Evolutionary conservation across 2,888 invertebrate species (phyloP).

Genomic region (Epinotia bilunana): DNA sequence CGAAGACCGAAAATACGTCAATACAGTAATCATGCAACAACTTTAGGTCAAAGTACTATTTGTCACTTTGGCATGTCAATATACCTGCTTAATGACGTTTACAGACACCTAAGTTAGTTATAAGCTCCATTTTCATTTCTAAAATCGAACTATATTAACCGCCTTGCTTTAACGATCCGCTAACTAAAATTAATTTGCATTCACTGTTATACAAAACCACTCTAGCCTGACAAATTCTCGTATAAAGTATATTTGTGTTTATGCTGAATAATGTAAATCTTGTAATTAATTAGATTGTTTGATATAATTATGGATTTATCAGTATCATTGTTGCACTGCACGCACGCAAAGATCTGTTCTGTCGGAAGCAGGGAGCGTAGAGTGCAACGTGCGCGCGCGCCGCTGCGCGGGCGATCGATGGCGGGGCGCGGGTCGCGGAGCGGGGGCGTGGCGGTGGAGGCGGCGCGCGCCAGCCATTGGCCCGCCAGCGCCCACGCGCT

Average conservation of each 20-base stretch:
- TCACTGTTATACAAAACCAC: constrained; percentile 8
- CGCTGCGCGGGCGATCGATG: constrained; percentile 46
- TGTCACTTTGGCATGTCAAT: no score
- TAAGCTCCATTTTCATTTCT: no score
- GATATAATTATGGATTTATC: constrained; percentile 32
- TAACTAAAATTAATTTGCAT: background rate
- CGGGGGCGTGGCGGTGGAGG: constrained; percentile 56
- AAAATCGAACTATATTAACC: background rate
- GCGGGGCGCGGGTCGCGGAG: constrained; percentile 54
- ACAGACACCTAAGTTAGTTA: no score
- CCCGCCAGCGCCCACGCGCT: constrained; percentile 53
- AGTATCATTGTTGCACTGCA: constrained; percentile 15
- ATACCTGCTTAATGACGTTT: no score
- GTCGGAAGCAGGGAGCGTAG: constrained; percentile 20
- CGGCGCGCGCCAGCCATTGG: constrained; percentile 64
- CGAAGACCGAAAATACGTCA: no score
- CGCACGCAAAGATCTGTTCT: constrained; percentile 29
- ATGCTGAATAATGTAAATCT: constrained; percentile 11
- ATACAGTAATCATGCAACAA: no score
- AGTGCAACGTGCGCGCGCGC: constrained; percentile 42
- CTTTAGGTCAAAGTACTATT: no score
- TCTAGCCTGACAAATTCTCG: constrained; percentile 10
- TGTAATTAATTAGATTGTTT: constrained; percentile 14
- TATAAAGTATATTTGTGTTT: no score
- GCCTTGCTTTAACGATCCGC: background rate